Evolutionary conservation across 30 jellyfish, hydroid and myxozoan species (phyloP).

Genomic region (Morbakka virulenta): DNA sequence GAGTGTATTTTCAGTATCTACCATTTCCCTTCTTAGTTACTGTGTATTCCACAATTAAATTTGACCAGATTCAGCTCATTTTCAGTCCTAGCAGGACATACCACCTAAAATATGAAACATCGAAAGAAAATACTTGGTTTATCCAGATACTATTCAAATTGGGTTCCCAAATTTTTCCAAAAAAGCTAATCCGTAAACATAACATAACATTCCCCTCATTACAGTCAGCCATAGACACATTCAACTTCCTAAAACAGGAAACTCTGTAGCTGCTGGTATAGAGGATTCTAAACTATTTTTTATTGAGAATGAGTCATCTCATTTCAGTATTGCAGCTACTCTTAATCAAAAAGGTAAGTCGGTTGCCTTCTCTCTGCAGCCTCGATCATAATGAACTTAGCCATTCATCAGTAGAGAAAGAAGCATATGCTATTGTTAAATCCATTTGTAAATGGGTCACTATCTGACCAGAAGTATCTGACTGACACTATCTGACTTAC

Average conservation of each 20-base stretch:
- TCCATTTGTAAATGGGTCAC: constrained; percentile 59
- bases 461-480: constrained; percentile 20
- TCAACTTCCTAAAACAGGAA: neutral
- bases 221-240: neutral
- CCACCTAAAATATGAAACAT: neutral
- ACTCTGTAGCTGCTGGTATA: too few relatives aligned
- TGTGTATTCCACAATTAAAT: neutral
- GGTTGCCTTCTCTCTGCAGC: constrained; percentile 33
- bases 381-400: neutral
- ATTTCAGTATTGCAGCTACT: constrained; percentile 35
- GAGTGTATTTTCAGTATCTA: too few relatives aligned
- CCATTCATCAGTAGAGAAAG: constrained; percentile 37
- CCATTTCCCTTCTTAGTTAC: too few relatives aligned
- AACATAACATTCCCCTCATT: neutral
- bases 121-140: neutral
- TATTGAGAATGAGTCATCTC: constrained; percentile 48
- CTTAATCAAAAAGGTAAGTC: constrained; percentile 41
- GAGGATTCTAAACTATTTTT: constrained; percentile 40
- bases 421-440: constrained; percentile 47
- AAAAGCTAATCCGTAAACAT: neutral
- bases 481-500: neutral
- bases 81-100: neutral
- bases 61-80: neutral
- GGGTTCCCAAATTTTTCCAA: too few relatives aligned
- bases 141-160: too few relatives aligned